Conservation (phyloP, 1,140 invertebrate species). For the Dendrolimus punctatus region DNA sequence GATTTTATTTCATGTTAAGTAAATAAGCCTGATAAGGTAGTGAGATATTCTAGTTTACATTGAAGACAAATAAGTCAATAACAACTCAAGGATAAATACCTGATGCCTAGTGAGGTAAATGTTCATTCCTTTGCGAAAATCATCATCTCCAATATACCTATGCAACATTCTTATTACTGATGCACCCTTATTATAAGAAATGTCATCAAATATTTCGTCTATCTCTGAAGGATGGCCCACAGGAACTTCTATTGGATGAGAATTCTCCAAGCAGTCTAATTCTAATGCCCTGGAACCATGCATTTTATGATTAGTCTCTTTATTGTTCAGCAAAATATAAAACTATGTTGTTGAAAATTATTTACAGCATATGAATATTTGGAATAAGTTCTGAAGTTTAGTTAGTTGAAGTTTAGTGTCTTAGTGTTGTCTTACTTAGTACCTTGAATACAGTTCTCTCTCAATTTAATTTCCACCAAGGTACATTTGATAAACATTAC, state of each 20-base stretch:
- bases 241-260: slow-evolving; percentile 92
- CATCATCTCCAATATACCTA: slow-evolving; percentile 93
- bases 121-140: slow-evolving; percentile 97
- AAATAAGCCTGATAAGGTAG: too few relatives aligned
- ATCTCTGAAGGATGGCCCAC: slow-evolving; percentile 93
- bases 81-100: slow-evolving; percentile 25
- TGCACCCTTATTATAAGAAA: slow-evolving; percentile 95
- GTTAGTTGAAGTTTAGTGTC: too few relatives aligned
- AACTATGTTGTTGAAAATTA: too few relatives aligned
- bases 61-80: background rate
- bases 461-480: too few relatives aligned
- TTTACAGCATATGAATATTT: too few relatives aligned
- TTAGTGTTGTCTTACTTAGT: too few relatives aligned
- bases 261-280: slow-evolving; percentile 91
- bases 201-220: slow-evolving; percentile 96
- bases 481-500: too few relatives aligned
- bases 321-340: too few relatives aligned
- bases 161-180: slow-evolving; percentile 98
- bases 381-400: too few relatives aligned
- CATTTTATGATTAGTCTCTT: background rate
- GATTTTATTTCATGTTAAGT: too few relatives aligned
- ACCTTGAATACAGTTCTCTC: too few relatives aligned
- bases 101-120: slow-evolving; percentile 91
- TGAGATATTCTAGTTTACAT: background rate
- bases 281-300: slow-evolving; percentile 79